These are phyloP conservation scores for Apostichopus leukothele DNA, from an alignment of 53 echinoderm and acorn worm species.

Conservation along the genomic window DNA sequence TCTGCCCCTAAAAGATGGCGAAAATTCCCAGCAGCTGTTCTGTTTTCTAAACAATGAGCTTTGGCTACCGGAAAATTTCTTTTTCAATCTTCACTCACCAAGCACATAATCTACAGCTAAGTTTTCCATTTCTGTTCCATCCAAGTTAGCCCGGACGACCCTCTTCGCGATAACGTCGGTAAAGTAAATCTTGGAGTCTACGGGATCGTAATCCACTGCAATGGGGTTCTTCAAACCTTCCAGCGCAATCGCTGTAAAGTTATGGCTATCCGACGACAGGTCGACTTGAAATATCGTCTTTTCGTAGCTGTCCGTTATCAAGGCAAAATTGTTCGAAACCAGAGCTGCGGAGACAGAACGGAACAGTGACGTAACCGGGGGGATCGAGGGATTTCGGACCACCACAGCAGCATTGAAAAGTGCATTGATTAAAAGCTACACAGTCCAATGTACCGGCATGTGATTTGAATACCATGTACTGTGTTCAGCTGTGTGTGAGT, in stretches of 20 bases:
- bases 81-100: background rate
- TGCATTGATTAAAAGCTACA: background rate
- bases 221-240: conserved; percentile 68
- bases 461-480: too few relatives aligned
- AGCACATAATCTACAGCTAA: conserved; percentile 23
- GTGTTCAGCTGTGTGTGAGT: too few relatives aligned
- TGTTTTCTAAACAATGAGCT: too few relatives aligned
- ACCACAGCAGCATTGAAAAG: background rate
- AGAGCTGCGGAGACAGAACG: conserved; percentile 50
- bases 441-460: too few relatives aligned
- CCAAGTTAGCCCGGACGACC: conserved; percentile 59
- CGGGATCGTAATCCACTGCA: conserved; percentile 77
- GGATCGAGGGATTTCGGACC: background rate
- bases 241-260: conserved; percentile 63
- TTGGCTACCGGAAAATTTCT: too few relatives aligned
- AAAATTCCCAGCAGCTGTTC: too few relatives aligned
- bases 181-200: conserved; percentile 76
- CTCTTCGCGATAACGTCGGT: conserved; percentile 74
- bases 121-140: conserved; percentile 52
- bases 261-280: conserved; percentile 42
- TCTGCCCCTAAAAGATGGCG: too few relatives aligned
- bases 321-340: conserved; percentile 69
- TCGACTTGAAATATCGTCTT: conserved; percentile 81
- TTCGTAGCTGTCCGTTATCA: conserved; percentile 76
- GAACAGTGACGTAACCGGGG: too few relatives aligned